Conservation (phyloP, 2,113 vertebrate species). For the Forbesichthys agassizii region DNA sequence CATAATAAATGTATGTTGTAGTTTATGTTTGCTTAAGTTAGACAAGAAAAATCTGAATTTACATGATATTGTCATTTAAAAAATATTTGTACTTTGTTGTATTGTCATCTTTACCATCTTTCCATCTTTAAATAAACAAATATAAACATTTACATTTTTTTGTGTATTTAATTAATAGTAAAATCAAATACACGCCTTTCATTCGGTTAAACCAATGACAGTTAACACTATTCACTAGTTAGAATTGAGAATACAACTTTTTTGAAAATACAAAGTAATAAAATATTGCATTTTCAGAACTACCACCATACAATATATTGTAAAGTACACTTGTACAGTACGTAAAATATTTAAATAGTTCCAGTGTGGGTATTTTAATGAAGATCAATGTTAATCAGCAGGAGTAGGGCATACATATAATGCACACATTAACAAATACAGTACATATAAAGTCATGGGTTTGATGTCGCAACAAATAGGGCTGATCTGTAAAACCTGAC, state of each 20-base stretch:
- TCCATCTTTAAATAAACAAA: constrained; percentile 74
- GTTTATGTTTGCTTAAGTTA: constrained; percentile 62
- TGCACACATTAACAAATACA: constrained; percentile 69
- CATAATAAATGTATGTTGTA: constrained; percentile 70
- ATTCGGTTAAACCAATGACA: background rate
- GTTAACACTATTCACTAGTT: too few species aligned
- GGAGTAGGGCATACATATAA: constrained; percentile 71
- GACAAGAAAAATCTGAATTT: constrained; percentile 62
- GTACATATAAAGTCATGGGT: constrained; percentile 50
- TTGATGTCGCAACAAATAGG: constrained; percentile 39
- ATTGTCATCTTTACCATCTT: constrained; percentile 11
- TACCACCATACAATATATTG: background rate
- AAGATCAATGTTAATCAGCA: constrained; percentile 64
- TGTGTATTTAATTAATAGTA: background rate
- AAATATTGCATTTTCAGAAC: background rate
- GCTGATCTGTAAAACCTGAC: constrained; percentile 22
- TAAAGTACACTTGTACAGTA: background rate
- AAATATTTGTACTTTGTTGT: constrained; percentile 69
- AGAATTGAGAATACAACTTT: background rate
- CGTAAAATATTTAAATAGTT: constrained; percentile 44
- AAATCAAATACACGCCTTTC: background rate
- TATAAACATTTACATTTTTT: constrained; percentile 17
- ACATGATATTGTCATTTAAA: constrained; percentile 64
- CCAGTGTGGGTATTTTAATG: constrained; percentile 76
- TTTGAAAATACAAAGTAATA: background rate